Conservation (phyloP, 2,888 invertebrate species). For the Enoplolaimus lenunculus region DNA sequence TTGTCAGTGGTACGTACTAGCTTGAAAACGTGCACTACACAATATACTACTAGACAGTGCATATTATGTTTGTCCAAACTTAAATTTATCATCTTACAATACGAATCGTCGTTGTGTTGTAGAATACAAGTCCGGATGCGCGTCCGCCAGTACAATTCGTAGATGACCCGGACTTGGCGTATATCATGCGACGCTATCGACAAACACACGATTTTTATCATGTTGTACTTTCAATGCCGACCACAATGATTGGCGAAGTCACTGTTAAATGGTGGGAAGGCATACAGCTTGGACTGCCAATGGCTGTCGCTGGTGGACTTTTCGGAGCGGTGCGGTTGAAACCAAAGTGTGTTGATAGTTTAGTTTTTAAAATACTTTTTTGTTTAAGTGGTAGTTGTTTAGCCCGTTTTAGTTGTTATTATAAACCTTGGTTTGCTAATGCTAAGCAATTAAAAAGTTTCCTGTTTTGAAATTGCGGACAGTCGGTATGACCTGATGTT, state of each 20-base stretch:
- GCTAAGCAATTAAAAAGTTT: too few relatives aligned
- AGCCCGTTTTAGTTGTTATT: too few relatives aligned
- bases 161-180: slow-evolving; percentile 71
- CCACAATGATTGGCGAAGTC: slow-evolving; percentile 75
- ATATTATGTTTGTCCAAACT: too few relatives aligned
- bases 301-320: slow-evolving; percentile 82
- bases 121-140: slow-evolving; percentile 84
- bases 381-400: not conserved
- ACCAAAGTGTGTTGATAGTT: slow-evolving; percentile 55
- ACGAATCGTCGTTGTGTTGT: too few relatives aligned
- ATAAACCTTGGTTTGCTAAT: too few relatives aligned
- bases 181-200: slow-evolving; percentile 90
- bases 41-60: too few relatives aligned
- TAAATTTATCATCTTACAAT: too few relatives aligned
- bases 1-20: too few relatives aligned
- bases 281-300: slow-evolving; percentile 79
- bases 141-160: slow-evolving; percentile 77
- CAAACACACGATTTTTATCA: slow-evolving; percentile 92
- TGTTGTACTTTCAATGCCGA: slow-evolving; percentile 76
- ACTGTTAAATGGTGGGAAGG: slow-evolving; percentile 96
- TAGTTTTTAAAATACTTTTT: not conserved
- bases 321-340: slow-evolving; percentile 75
- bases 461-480: too few relatives aligned
- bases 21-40: too few relatives aligned
- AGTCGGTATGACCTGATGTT: too few relatives aligned